Base-by-base conservation (phyloP, 2,113 vertebrate genomes). In the Circaetus cinerascens region DNA sequence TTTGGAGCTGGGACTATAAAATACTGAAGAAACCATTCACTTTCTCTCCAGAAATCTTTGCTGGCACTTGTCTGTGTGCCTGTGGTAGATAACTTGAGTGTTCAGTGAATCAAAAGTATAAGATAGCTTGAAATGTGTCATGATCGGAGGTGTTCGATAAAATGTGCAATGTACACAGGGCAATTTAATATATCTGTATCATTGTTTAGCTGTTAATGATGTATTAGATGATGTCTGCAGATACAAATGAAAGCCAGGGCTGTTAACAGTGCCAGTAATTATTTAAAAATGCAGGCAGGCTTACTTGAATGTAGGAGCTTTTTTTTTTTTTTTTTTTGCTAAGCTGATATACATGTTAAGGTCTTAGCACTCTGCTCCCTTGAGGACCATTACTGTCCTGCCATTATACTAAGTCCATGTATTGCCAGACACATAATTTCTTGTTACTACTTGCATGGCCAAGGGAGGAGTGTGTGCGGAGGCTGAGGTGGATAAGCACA, bases 211-310 rank as follows among this genome's bases (percentile, higher is more conserved):
- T 93, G 7, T 67, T 96, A 53, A n/a, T 83, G 78, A 40, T 60
- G 19, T 71, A 81, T 81, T 91, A 50, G 73, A 76, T 89, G 62
- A 76, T 90, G 38, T 90, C 67, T 85, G 53, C 63, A 94, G 80
- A 71, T 55, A 34, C 13, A 72, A 76, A 22, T 71, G 45, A 84
- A 89, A 92, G 48, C 53, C 86, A 91, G 36, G 57, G 62, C 80
- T 91, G 48, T 66, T 79, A 56, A 72, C 41, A 74, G 71, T 83
- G 89, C 91, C 91, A 96, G 46, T 94, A 96, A 95, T 95, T 79
- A 76, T 36, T 97, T 95, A 23, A 71, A 97, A 95, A 88, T 83
- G 32, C 81, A 67, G 11, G 32, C 81, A 67, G 11, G 2, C 19
- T 88, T 62, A 30, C 57, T 85, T 75, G 36, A 87, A 64, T 25